Base-by-base conservation (phyloP, 2,113 vertebrate species). In the Laticauda colubrina region DNA sequence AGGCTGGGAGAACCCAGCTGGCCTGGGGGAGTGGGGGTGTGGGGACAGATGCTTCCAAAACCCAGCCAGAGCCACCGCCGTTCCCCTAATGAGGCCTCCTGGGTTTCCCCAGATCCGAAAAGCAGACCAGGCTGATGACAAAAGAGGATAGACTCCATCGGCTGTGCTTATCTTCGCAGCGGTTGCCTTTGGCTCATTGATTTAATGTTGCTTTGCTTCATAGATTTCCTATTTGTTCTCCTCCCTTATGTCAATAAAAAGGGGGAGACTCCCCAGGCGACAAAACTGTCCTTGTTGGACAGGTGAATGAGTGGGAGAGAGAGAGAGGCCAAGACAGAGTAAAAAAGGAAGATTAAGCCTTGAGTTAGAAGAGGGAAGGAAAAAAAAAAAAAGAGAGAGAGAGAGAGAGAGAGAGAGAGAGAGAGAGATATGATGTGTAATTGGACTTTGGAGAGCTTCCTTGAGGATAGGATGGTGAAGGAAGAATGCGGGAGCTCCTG, bases 101-200 rank as follows among this genome's bases (percentile, higher is more conserved):
- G 59, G 94, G 26, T 93, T 93, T 87, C 45, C 51, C 93, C 55
- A 92, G 93, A 96, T 92, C 94, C n/a, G 91, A 93, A 90, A 91
- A 94, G 94, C 94, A 91, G 89, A 2, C 89, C 75, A 55, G 61
- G 6, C 94, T 86, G 4, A 88, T 56, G 94, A 11, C 5, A 0
- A 85, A 91, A n/a, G 92, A 0, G 0, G 89, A 89, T 89, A 92
- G 48, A 43, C 91, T 91, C 94, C 0, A 56, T 91, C 34, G 24
- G 93, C 87, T n/a, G 53, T 15, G 95, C 95, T 93, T 21, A 12
- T 92, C 94, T 90, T 87, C 91, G 92, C 95, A 95, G 93, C 94
- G 90, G 94, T 94, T 55, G 6, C 2, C 1, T 0, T 39, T 8
- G 94, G 81, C 94, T 93, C 95, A 3, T 90, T 91, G 96, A 93